phyloP scores from a whole-genome alignment of 2,888 invertebrate genomes.

The Cremastinae sp. region DNA sequence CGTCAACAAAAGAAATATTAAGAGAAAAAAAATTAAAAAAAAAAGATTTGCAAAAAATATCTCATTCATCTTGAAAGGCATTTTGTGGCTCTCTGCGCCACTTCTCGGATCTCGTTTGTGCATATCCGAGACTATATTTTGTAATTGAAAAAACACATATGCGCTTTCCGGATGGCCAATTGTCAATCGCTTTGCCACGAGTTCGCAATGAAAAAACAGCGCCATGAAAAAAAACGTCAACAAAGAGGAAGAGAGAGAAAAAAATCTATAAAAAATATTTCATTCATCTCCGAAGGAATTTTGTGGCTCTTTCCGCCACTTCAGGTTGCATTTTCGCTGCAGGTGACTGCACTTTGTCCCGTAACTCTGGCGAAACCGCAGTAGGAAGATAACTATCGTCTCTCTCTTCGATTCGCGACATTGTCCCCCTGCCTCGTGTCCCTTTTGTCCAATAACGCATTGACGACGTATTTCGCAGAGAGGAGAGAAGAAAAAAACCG shows the following conservation, averaged over 20 bases:
- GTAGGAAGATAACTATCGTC: constrained; percentile 31
- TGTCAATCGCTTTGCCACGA: constrained; percentile 22
- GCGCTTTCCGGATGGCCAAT: constrained; percentile 29
- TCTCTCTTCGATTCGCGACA: constrained; percentile 23
- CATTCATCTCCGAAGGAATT: constrained; percentile 22
- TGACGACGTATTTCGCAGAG: constrained; percentile 13
- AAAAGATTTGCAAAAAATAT: constrained; percentile 31
- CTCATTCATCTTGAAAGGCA: constrained; percentile 17
- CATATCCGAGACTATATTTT: constrained; percentile 29
- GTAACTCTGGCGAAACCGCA: constrained; percentile 40
- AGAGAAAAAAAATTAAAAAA: constrained; percentile 12
- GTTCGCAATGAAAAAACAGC: constrained; percentile 3
- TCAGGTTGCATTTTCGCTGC: constrained; percentile 33
- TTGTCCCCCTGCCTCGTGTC: constrained; percentile 32
- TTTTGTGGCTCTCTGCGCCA: constrained; percentile 28
- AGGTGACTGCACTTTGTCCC: constrained; percentile 45
- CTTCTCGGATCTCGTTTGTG: too few relatives aligned
- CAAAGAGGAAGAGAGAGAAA: constrained; percentile 6
- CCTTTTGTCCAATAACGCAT: constrained; percentile 29
- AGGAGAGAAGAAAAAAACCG: background rate
- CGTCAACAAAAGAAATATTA: too few relatives aligned
- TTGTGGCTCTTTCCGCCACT: constrained; percentile 25
- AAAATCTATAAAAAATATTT: constrained; percentile 32
- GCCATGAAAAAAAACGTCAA: too few relatives aligned
- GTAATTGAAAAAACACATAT: constrained; percentile 51